Evolutionary conservation across 2,113 vertebrate species (phyloP).

Genomic region (Atlantisia rogersi): DNA sequence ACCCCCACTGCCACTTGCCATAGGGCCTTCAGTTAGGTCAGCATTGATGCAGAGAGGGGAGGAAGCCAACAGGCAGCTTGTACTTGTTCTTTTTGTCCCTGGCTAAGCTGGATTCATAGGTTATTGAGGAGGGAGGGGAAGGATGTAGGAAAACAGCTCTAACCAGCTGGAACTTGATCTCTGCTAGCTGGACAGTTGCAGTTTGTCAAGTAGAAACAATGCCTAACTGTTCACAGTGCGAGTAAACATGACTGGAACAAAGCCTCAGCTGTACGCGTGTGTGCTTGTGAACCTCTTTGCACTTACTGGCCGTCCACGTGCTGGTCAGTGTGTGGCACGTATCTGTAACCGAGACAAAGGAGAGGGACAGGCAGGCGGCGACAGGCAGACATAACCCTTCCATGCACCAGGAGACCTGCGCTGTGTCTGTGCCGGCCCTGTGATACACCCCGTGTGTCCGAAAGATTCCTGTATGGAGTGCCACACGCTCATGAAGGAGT

Average conservation of each 20-base stretch:
- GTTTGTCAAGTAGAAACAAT: conserved; percentile 60
- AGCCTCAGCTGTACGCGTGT: conserved; percentile 23
- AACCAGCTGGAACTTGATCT: conserved; percentile 45
- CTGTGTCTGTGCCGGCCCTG: neutral
- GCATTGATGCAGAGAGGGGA: neutral
- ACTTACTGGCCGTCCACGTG: neutral
- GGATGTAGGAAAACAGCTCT: neutral
- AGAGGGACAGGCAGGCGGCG: neutral
- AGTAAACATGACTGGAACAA: conserved; percentile 58
- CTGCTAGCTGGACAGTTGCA: conserved; percentile 30
- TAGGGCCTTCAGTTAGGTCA: neutral
- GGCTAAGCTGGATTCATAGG: neutral
- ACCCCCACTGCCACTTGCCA: rapidly evolving
- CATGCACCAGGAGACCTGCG: neutral
- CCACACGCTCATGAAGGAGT: neutral
- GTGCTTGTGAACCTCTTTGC: conserved; percentile 27
- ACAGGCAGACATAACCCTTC: neutral
- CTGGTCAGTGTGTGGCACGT: neutral
- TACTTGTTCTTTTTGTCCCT: neutral
- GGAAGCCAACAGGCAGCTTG: neutral
- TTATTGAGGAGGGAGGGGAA: neutral
- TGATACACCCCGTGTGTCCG: neutral
- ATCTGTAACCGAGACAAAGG: neutral
- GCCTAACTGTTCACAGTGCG: conserved; percentile 23
- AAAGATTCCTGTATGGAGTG: neutral